These are phyloP conservation scores for Plecturocebus donacophilus DNA, from an alignment of 2,113 vertebrate genomes.

Conservation along the genomic window DNA sequence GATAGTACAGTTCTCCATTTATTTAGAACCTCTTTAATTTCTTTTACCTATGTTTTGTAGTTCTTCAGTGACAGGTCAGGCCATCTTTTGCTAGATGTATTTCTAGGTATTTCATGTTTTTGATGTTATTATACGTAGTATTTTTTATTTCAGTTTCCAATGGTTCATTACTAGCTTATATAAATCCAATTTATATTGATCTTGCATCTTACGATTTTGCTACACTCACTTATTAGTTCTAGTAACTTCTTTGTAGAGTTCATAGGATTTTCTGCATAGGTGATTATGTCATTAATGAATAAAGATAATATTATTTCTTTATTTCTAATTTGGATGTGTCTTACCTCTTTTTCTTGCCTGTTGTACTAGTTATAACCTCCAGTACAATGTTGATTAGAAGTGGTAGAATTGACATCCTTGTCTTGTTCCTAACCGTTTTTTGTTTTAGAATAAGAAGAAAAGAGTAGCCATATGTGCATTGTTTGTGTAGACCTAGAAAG, in stretches of 20 bases:
- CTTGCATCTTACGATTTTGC: background rate
- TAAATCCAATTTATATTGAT: background rate
- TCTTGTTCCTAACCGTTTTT: background rate
- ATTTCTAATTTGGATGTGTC: background rate
- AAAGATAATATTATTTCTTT: background rate
- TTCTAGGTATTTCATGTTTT: background rate
- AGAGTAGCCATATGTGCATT: background rate
- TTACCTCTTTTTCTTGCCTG: slow-evolving; percentile 23
- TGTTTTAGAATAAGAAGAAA: background rate
- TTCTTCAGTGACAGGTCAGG: background rate
- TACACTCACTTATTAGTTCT: background rate
- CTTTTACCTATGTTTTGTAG: background rate
- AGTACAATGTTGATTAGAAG: background rate
- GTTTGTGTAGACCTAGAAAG: background rate
- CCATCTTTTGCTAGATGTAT: background rate
- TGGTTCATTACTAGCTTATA: background rate
- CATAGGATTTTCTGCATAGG: background rate
- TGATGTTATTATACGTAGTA: background rate
- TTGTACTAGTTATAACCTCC: background rate
- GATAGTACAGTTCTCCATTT: background rate
- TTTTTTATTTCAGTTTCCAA: background rate
- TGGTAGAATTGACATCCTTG: background rate
- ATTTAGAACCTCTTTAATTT: background rate
- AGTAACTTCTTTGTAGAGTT: background rate
- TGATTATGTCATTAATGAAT: background rate